Base-by-base conservation (phyloP, 2,888 invertebrate species). In the Ormyrus pomaceus region DNA sequence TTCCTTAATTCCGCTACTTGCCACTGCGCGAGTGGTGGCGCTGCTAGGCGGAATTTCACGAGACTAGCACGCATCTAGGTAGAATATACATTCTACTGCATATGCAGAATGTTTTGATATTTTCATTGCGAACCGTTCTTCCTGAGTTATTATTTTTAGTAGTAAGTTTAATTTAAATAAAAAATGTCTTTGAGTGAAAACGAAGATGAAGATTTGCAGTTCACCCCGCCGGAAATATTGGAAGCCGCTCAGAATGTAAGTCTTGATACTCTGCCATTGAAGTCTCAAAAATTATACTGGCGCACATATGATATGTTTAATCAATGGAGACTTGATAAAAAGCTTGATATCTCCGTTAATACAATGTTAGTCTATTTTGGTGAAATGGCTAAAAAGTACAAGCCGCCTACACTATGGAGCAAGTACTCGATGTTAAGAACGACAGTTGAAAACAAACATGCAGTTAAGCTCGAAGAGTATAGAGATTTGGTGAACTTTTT, bases 371-470 rank as follows among this genome's bases (percentile, higher is more conserved):
- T 34, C n/a, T 86, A 87, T 80, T 86, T 86, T 66, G 19, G 66
- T 19, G 79, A 85, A 55, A 66, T 87, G 34, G 70, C 83, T 19
- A 56, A 82, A 58, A 83, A 82, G 61, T 84, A 80, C 13, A 83
- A 84, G 77, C 82, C 87, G n/a, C 80, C 86, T 5, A 83, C 84
- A 34, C 79, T 85, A 51, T 87, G 84, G 85, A 64, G 85, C 11
- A 71, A 64, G 10, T 85, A 81, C 77, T 85, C 86, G 7, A 86
- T 86, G 85, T 55, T 86, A 9, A 84, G 83, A 81, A 83, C 78
- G 48, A 84, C 83, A 13, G 59, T 85, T 6, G 61, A 75, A 5
- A 64, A 75, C n/a, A 79, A 84, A 48, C 68, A 83, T 51, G 80
- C 82, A 66, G 13, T 86, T 8, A 71, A 85, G 53, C 83, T 86